Conservation (phyloP, 92 coral and sea anemone species). For the Pocillopora grandis region DNA sequence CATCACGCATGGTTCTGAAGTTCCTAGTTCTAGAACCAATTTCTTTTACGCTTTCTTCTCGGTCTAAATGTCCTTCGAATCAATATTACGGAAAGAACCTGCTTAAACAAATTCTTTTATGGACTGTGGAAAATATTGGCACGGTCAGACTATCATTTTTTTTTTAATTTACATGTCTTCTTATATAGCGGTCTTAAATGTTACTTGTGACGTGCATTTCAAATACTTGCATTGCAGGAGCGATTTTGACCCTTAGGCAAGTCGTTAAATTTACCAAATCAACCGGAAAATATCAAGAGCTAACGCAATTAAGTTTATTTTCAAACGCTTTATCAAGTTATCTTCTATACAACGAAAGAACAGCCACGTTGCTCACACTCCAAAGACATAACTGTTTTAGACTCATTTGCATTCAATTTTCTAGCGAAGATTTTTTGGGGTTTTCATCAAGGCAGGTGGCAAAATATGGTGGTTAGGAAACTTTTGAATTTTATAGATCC, state of each 20-base stretch:
- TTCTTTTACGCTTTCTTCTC: not conserved
- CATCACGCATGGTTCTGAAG: no score
- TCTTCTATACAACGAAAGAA: not conserved
- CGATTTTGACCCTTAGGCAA: not conserved
- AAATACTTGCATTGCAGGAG: not conserved
- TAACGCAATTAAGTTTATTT: not conserved
- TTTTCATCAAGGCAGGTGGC: no score
- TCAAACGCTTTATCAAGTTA: slow-evolving; percentile 1
- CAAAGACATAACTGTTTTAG: slow-evolving; percentile 4
- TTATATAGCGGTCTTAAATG: not conserved
- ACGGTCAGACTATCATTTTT: not conserved
- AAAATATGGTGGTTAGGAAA: no score
- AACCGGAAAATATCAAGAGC: slow-evolving; percentile 23
- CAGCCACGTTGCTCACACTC: not conserved
- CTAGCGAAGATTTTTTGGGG: no score
- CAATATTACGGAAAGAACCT: not conserved
- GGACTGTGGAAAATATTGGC: not conserved
- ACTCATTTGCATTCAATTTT: no score
- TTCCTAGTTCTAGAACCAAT: no score
- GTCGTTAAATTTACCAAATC: not conserved
- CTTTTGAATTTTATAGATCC: no score
- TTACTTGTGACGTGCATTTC: not conserved
- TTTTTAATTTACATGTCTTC: not conserved
- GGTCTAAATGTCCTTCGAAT: not conserved
- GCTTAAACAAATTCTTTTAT: not conserved